These are phyloP conservation scores for Trissoscelio sp. DNA, from an alignment of 2,888 invertebrate genomes.

Conservation along the genomic window DNA sequence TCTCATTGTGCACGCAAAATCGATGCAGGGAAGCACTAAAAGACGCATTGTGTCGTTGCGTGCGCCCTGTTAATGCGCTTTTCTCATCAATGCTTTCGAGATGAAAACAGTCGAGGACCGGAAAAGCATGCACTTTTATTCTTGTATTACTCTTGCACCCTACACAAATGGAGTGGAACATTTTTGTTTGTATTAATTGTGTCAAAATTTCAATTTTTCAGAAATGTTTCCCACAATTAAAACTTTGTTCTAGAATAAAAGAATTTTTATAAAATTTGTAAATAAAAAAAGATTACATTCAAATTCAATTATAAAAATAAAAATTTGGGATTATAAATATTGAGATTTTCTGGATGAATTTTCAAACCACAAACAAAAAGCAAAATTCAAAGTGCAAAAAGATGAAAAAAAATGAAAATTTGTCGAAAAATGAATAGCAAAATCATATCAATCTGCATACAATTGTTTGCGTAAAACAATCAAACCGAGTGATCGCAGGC, in stretches of 20 bases:
- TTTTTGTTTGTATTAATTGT: too few species aligned
- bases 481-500: neutral
- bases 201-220: too few species aligned
- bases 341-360: too few species aligned
- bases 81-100: slow-evolving; percentile 16
- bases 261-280: too few species aligned
- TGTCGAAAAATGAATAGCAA: neutral
- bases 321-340: too few species aligned
- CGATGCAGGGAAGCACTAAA: slow-evolving; percentile 57
- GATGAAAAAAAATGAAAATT: neutral
- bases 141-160: neutral
- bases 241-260: neutral
- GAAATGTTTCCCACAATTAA: too few species aligned
- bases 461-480: slow-evolving; percentile 20
- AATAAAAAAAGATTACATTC: too few species aligned
- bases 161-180: too few species aligned
- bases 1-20: slow-evolving; percentile 56
- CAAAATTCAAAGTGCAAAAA: neutral
- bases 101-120: slow-evolving; percentile 6
- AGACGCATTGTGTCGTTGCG: slow-evolving; percentile 49
- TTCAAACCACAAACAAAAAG: too few species aligned
- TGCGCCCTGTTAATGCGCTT: slow-evolving; percentile 35
- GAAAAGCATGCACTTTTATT: slow-evolving; percentile 6
- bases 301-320: too few species aligned
- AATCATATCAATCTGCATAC: slow-evolving; percentile 9